These are phyloP conservation scores for Apteryx owenii DNA, from an alignment of 2,113 vertebrate species.

Conservation along the genomic window DNA sequence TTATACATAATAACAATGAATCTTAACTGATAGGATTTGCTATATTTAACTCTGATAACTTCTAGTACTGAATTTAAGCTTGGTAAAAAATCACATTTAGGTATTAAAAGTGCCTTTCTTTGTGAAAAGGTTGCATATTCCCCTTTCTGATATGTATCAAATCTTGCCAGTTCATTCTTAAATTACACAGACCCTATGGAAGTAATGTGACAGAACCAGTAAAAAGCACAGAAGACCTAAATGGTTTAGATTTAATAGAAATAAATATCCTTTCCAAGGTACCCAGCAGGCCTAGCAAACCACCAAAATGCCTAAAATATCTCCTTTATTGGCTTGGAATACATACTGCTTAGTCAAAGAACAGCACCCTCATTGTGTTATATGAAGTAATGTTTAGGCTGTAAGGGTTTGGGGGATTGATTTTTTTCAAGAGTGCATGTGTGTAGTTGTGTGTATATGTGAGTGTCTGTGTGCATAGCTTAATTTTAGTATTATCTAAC, in stretches of 20 bases:
- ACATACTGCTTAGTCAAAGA: neutral
- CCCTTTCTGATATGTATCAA: neutral
- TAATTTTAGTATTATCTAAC: neutral
- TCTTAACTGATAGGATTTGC: neutral
- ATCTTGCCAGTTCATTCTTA: neutral
- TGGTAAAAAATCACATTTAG: neutral
- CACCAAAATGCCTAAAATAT: neutral
- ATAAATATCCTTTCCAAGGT: neutral
- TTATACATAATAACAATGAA: neutral
- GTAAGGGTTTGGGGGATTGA: neutral
- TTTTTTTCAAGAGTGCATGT: neutral
- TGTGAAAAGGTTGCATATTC: neutral
- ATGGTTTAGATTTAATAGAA: neutral
- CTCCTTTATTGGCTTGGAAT: neutral
- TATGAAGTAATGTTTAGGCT: neutral
- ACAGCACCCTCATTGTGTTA: neutral
- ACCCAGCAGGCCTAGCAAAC: neutral
- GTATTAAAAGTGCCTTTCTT: neutral
- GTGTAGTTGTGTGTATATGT: neutral
- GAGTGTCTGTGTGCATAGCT: neutral
- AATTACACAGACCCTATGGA: neutral
- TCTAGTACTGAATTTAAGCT: neutral
- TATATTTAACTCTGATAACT: neutral
- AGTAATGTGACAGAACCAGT: neutral
- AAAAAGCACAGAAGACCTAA: neutral